Evolutionary conservation across 2,888 invertebrate species (phyloP).

Genomic region (Ormyrus rosae): DNA sequence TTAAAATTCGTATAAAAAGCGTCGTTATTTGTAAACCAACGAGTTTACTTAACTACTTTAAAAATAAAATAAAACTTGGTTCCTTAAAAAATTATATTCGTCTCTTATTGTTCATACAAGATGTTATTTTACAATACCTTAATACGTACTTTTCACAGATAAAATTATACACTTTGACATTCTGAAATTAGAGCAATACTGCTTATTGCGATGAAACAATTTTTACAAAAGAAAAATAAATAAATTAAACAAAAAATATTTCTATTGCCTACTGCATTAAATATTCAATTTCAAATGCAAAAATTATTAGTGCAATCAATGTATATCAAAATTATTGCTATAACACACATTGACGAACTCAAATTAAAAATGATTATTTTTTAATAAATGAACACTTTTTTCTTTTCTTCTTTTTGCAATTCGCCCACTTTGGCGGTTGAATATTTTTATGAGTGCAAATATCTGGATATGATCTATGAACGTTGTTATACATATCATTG

Average conservation of each 20-base stretch:
- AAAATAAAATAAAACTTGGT: constrained; percentile 68
- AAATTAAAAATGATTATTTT: constrained; percentile 37
- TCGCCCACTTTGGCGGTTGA: constrained; percentile 23
- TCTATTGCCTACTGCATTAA: constrained; percentile 45
- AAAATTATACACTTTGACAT: constrained; percentile 44
- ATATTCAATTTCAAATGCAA: constrained; percentile 42
- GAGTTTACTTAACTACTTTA: constrained; percentile 67
- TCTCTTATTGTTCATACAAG: constrained; percentile 50
- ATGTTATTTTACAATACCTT: constrained; percentile 45
- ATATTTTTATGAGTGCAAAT: constrained; percentile 60
- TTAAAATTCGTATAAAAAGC: constrained; percentile 76
- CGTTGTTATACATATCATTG: constrained; percentile 61
- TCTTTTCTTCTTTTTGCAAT: constrained; percentile 34
- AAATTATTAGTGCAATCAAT: constrained; percentile 42
- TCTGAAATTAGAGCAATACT: constrained; percentile 52
- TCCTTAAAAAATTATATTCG: constrained; percentile 71
- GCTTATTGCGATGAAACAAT: constrained; percentile 48
- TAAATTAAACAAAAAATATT: constrained; percentile 44
- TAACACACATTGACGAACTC: constrained; percentile 34
- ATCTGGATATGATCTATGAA: constrained; percentile 56
- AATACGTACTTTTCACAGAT: constrained; percentile 43
- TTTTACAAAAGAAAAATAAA: constrained; percentile 54
- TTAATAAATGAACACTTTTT: constrained; percentile 20
- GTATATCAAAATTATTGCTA: constrained; percentile 51
- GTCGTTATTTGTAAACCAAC: constrained; percentile 69